Percentiles rank a stretch among this genome's conserved stretches.
Evolutionary conservation across 1,140 invertebrate genomes (phyloP).

Genomic region (Acromyrmex heyeri): DNA sequence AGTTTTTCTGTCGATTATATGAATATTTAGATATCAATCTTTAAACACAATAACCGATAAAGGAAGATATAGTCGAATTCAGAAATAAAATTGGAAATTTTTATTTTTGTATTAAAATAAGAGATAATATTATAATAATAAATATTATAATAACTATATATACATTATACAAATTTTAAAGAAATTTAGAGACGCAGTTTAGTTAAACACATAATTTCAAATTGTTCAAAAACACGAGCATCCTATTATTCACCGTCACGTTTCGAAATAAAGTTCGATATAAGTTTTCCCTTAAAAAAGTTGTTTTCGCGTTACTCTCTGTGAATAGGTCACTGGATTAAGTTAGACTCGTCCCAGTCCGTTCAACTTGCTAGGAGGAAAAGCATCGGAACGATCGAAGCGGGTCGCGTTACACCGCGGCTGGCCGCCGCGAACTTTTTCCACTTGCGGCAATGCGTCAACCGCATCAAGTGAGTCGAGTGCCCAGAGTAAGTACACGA

Average conservation of each 20-base stretch:
- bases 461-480: conserved; percentile 60
- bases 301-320: conserved; percentile 20
- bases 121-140: background rate
- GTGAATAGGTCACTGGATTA: conserved; percentile 43
- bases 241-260: background rate
- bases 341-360: conserved; percentile 6
- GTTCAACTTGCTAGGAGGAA: conserved; percentile 10
- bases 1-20: background rate
- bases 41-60: background rate
- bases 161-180: background rate
- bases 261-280: background rate
- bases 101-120: background rate
- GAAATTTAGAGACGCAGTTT: background rate
- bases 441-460: conserved; percentile 66
- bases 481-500: conserved; percentile 10
- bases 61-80: background rate
- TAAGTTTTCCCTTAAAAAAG: conserved; percentile 21
- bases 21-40: conserved; percentile 4
- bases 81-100: conserved; percentile 9
- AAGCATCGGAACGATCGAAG: conserved; percentile 46
- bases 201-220: background rate
- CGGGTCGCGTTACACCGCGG: conserved; percentile 12
- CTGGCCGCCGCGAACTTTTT: conserved; percentile 47
- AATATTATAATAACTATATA: background rate
- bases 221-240: background rate